Conservation (phyloP, 2,888 invertebrate species). For the Opisthograptis luteolata region DNA sequence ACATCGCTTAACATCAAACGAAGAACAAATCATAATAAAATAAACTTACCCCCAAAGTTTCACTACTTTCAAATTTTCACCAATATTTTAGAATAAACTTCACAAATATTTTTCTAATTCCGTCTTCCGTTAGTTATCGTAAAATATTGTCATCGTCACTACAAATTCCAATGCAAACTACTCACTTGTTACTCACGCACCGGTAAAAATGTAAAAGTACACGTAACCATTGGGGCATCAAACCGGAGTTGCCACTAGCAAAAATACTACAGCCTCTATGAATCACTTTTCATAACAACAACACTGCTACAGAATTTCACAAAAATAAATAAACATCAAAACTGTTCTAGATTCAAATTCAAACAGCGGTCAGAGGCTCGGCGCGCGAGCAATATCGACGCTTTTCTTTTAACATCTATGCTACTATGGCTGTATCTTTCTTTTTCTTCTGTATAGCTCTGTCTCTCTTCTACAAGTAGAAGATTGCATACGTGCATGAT, state of each 20-base stretch:
- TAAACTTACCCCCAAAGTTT: slow-evolving; percentile 25
- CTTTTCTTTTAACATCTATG: slow-evolving; percentile 62
- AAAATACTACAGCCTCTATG: slow-evolving; percentile 42
- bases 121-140: neutral
- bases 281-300: slow-evolving; percentile 37
- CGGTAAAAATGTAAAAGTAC: slow-evolving; percentile 51
- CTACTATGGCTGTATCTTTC: slow-evolving; percentile 42
- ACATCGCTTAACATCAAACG: too few species aligned
- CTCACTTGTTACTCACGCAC: slow-evolving; percentile 38
- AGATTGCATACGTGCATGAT: slow-evolving; percentile 77
- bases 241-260: slow-evolving; percentile 53
- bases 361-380: slow-evolving; percentile 47
- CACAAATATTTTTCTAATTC: neutral
- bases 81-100: too few species aligned
- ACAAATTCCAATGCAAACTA: slow-evolving; percentile 32
- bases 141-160: slow-evolving; percentile 9
- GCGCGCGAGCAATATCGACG: slow-evolving; percentile 61
- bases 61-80: too few species aligned
- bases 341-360: slow-evolving; percentile 49
- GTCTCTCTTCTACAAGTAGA: slow-evolving; percentile 51
- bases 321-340: slow-evolving; percentile 28
- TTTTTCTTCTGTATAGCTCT: slow-evolving; percentile 47
- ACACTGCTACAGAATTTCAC: slow-evolving; percentile 37
- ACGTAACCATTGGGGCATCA: slow-evolving; percentile 50
- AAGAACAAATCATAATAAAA: too few species aligned